A percentile compares a stretch with the other conserved stretches of the same genome.
phyloP scores from a whole-genome alignment of 2,797 vertebrate genomes.

The Kryptopterus vitreolus region DNA sequence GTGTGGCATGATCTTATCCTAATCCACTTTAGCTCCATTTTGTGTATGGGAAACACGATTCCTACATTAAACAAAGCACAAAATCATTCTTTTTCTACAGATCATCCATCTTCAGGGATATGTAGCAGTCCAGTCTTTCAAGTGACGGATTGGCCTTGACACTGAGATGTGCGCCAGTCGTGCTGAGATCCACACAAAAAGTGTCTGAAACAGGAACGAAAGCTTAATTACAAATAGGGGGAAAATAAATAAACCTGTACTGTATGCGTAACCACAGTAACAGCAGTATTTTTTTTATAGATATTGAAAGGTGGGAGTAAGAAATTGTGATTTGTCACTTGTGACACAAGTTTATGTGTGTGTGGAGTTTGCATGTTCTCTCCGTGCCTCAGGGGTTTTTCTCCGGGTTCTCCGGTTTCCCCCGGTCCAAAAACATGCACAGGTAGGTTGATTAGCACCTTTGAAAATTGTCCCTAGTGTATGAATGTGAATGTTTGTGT shows the following conservation, averaged over 20 bases:
- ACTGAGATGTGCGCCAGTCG: neutral
- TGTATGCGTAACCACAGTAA: slow-evolving; percentile 13
- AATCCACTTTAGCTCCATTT: slow-evolving; percentile 2
- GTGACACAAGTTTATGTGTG: neutral
- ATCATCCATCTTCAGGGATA: neutral
- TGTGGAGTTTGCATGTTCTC: no score
- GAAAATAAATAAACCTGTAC: neutral
- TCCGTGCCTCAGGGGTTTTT: no score
- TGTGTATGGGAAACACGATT: neutral
- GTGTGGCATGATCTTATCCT: neutral
- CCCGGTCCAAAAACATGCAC: no score
- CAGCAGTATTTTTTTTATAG: neutral
- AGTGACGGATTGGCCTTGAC: neutral
- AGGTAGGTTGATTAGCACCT: no score
- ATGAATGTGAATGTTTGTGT: no score
- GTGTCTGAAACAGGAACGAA: neutral
- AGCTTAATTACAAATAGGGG: neutral
- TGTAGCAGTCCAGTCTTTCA: neutral
- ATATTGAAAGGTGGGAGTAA: neutral
- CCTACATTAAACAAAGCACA: no score
- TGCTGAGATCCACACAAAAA: neutral
- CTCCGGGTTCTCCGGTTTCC: no score
- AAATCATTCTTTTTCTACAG: no score
- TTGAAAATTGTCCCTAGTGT: no score
- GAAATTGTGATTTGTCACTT: neutral